These are phyloP conservation scores for Diachrysia chrysitis DNA, from an alignment of 2,888 invertebrate species.

Conservation along the genomic window DNA sequence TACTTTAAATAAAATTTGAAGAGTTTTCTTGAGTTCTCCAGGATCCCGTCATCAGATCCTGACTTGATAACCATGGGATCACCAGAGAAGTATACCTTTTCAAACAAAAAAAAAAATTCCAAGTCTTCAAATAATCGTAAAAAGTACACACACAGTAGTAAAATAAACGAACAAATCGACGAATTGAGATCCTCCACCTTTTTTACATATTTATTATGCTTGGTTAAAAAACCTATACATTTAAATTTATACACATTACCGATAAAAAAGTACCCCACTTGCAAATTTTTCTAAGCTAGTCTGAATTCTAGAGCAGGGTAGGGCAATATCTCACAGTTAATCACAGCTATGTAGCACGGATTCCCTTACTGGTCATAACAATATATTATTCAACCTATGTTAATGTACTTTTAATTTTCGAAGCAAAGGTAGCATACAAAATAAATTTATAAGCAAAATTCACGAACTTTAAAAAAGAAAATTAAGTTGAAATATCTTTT, in stretches of 20 bases:
- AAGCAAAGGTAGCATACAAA: slow-evolving; percentile 21
- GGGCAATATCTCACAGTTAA: slow-evolving; percentile 34
- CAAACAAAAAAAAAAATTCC: too few relatives aligned
- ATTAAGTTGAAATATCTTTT: background rate
- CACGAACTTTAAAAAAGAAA: background rate
- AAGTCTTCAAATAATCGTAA: too few relatives aligned
- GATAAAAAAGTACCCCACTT: background rate
- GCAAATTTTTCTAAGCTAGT: background rate
- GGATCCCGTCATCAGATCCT: too few relatives aligned
- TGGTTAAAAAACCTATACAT: background rate
- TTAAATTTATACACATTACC: background rate
- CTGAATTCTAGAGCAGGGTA: slow-evolving; percentile 22
- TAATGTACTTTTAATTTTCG: slow-evolving; percentile 38
- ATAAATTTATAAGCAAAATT: slow-evolving; percentile 11
- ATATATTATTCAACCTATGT: slow-evolving; percentile 38
- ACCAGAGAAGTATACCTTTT: too few relatives aligned
- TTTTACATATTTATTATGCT: background rate
- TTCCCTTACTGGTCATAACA: slow-evolving; percentile 20
- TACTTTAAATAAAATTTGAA: too few relatives aligned
- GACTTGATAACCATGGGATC: too few relatives aligned
- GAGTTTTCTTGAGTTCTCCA: too few relatives aligned
- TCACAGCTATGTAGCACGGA: slow-evolving; percentile 22
- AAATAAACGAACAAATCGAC: too few relatives aligned
- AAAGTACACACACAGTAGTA: too few relatives aligned
- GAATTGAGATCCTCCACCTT: too few relatives aligned